These are phyloP conservation scores for Symphodus melops DNA, from an alignment of 2,113 vertebrate species.

Conservation along the genomic window DNA sequence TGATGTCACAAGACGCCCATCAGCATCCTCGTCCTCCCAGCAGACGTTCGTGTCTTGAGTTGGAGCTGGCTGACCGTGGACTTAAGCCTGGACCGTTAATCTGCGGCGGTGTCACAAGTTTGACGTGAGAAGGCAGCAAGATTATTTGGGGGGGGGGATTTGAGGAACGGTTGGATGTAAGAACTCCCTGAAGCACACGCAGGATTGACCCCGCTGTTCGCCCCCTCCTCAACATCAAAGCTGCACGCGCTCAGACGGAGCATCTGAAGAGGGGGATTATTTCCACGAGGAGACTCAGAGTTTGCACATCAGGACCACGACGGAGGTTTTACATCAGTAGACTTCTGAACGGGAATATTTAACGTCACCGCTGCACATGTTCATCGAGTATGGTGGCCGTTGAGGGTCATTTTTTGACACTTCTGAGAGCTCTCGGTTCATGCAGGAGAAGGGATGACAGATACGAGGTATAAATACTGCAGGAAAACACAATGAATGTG, in stretches of 20 bases:
- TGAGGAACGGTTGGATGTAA: background rate
- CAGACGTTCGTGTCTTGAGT: constrained; percentile 13
- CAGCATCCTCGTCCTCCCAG: constrained; percentile 4
- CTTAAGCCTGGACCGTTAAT: constrained; percentile 34
- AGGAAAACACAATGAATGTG: too few species aligned
- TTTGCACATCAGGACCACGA: background rate
- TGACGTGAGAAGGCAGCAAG: constrained; percentile 6
- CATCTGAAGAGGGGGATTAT: background rate
- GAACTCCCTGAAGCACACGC: background rate
- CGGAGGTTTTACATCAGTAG: background rate
- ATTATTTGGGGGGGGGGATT: constrained; percentile 18
- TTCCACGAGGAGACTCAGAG: background rate
- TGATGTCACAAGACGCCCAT: constrained; percentile 3
- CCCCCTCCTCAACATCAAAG: background rate
- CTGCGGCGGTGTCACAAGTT: constrained; percentile 34
- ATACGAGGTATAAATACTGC: too few species aligned
- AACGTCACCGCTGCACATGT: background rate
- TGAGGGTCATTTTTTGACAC: background rate
- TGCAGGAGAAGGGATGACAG: too few species aligned
- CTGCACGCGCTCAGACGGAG: background rate
- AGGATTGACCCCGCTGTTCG: background rate
- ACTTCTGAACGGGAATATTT: background rate
- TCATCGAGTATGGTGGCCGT: background rate
- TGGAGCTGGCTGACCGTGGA: constrained; percentile 25
- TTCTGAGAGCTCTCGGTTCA: background rate